phyloP scores from a whole-genome alignment of 2,888 invertebrate species.

The Macaria notata region DNA sequence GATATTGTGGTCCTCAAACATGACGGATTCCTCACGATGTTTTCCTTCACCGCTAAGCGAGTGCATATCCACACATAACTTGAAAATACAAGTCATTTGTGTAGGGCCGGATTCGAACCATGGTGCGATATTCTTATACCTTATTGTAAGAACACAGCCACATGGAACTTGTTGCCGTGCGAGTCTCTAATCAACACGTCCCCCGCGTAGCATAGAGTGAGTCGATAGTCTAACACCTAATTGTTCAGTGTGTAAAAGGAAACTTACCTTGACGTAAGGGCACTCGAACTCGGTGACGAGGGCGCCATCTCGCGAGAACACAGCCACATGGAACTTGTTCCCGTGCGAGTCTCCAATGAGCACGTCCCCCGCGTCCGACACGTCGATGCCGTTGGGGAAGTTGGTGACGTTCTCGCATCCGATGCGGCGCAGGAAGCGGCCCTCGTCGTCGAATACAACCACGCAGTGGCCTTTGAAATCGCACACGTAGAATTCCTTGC shows the following conservation, averaged over 20 bases:
- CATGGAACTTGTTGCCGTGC: slow-evolving; percentile 98
- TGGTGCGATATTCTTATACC: too few relatives aligned
- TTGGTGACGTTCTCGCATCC: slow-evolving; percentile 98
- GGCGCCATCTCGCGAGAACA: slow-evolving; percentile 94
- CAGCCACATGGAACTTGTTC: slow-evolving; percentile 98
- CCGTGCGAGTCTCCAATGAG: slow-evolving; percentile 98
- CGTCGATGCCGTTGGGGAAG: slow-evolving; percentile 98
- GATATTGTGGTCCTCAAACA: too few relatives aligned
- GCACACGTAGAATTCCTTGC: slow-evolving; percentile 97
- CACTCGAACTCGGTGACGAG: slow-evolving; percentile 97
- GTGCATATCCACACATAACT: too few relatives aligned
- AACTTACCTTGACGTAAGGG: slow-evolving; percentile 95
- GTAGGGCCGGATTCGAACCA: too few relatives aligned
- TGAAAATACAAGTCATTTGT: too few relatives aligned
- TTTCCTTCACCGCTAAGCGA: too few relatives aligned
- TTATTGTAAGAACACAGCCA: slow-evolving; percentile 90
- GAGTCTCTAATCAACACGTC: slow-evolving; percentile 98
- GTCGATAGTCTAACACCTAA: too few relatives aligned
- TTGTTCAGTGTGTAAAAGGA: not conserved
- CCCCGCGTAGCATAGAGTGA: slow-evolving; percentile 84
- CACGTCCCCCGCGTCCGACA: slow-evolving; percentile 98
- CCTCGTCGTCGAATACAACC: slow-evolving; percentile 96
- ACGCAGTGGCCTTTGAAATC: slow-evolving; percentile 99
- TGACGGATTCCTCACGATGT: too few relatives aligned
- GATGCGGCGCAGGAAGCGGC: slow-evolving; percentile 94